Conservation (phyloP, 2,888 invertebrate genomes). For the Synergus umbraculus region DNA sequence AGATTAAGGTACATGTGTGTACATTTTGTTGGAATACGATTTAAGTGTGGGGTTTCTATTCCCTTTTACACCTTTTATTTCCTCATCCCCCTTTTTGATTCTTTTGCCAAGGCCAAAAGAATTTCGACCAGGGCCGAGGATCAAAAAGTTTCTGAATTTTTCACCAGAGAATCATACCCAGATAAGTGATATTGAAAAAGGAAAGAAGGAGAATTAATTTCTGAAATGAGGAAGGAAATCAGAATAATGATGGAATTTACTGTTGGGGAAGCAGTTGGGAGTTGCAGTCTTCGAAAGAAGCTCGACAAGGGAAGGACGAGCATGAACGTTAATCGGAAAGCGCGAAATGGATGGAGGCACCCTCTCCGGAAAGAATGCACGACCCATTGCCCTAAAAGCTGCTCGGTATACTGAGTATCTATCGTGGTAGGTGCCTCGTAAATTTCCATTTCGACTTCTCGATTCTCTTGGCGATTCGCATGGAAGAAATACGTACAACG, state of each 20-base stretch:
- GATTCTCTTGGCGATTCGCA: conserved; percentile 63
- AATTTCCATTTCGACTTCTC: conserved; percentile 65
- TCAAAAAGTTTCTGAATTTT: too few species aligned
- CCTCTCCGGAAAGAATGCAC: conserved; percentile 52
- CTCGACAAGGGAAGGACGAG: conserved; percentile 7
- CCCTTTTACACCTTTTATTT: background rate
- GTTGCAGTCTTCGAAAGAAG: background rate
- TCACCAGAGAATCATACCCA: too few species aligned
- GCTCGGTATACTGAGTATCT: conserved; percentile 61
- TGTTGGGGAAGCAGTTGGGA: background rate
- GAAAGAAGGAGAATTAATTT: background rate
- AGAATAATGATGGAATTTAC: background rate
- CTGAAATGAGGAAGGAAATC: background rate
- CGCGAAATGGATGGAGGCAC: conserved; percentile 55
- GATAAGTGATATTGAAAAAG: too few species aligned
- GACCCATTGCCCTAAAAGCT: conserved; percentile 62
- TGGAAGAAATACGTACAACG: conserved; percentile 57
- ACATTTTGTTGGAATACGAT: background rate
- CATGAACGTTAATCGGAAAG: conserved; percentile 59
- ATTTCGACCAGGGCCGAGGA: too few species aligned
- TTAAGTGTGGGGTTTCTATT: background rate
- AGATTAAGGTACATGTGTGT: conserved; percentile 6
- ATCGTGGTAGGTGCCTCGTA: conserved; percentile 61
- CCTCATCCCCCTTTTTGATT: background rate
- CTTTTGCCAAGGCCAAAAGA: too few species aligned